Conservation (phyloP, 1,140 invertebrate species). For the Nixonia krombeini region DNA sequence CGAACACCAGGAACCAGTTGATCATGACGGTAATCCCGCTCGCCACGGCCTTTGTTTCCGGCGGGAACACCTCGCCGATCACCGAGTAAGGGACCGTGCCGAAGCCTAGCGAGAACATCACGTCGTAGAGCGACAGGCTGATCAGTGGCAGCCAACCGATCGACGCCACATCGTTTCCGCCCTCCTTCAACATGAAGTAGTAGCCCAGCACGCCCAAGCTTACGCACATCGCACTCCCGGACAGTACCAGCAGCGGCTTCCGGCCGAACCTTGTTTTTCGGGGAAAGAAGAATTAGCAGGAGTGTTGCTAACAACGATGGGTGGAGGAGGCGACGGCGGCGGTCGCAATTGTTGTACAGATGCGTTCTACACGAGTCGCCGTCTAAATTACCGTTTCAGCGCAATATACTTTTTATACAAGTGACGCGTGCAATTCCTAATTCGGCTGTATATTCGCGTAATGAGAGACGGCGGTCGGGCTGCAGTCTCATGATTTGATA, state of each 20-base stretch:
- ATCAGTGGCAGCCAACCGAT: conserved; percentile 69
- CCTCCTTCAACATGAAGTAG: conserved; percentile 72
- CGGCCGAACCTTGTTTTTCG: conserved; percentile 75
- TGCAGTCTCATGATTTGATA: too few relatives aligned
- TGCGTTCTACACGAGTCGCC: too few relatives aligned
- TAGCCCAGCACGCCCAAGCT: conserved; percentile 72
- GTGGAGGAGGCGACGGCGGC: too few relatives aligned
- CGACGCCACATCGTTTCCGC: conserved; percentile 54
- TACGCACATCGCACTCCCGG: conserved; percentile 70
- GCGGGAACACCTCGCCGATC: conserved; percentile 79
- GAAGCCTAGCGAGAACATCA: conserved; percentile 74
- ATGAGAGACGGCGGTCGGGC: too few relatives aligned
- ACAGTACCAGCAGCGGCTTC: conserved; percentile 74
- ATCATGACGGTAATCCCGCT: conserved; percentile 73
- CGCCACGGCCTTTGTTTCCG: conserved; percentile 75
- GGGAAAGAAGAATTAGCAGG: conserved; percentile 59
- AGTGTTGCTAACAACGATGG: too few relatives aligned
- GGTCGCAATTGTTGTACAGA: too few relatives aligned
- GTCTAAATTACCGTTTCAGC: too few relatives aligned
- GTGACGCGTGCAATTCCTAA: too few relatives aligned
- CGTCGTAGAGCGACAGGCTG: conserved; percentile 66
- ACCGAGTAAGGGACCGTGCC: conserved; percentile 83
- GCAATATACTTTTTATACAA: too few relatives aligned
- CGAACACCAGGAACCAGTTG: conserved; percentile 72
- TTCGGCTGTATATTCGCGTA: too few relatives aligned